Percentiles rank a stretch among this genome's conserved stretches.
Conservation (phyloP, 2,888 invertebrate species). For the Drosophila ochracea region DNA sequence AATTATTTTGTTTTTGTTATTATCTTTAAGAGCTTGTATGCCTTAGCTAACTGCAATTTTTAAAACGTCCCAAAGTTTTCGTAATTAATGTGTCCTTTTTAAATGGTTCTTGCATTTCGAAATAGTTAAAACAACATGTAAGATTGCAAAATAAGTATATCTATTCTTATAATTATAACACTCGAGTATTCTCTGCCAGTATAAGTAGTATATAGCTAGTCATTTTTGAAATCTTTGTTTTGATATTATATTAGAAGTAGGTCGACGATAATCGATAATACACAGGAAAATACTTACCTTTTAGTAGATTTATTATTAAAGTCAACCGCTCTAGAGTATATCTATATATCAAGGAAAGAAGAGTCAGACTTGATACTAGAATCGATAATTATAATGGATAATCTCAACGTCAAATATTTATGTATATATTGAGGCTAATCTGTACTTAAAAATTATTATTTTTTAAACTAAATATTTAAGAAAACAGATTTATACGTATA, state of each 20-base stretch:
- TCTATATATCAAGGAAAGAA: not conserved
- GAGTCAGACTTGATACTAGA: not conserved
- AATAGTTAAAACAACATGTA: not conserved
- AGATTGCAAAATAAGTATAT: not conserved
- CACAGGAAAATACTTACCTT: not conserved
- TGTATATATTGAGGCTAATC: not conserved
- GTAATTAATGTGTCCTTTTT: conserved; percentile 6
- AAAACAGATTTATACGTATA: not conserved
- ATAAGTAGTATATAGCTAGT: conserved; percentile 1
- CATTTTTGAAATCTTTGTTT: not conserved
- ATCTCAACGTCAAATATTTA: not conserved
- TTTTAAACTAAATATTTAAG: not conserved
- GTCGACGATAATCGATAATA: not conserved
- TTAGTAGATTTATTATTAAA: not conserved
- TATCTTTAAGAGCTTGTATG: conserved; percentile 35
- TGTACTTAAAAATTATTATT: not conserved
- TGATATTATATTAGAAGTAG: not conserved
- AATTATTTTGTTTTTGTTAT: conserved; percentile 10
- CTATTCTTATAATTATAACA: not conserved
- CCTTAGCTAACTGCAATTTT: conserved; percentile 24
- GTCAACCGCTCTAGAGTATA: not conserved
- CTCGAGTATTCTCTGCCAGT: not conserved
- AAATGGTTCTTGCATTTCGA: not conserved
- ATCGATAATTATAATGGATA: not conserved
- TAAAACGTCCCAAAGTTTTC: conserved; percentile 12